Percentiles rank a stretch among this genome's conserved stretches.
Conservation (phyloP, 2,888 invertebrate species). For the Epinotia bilunana region DNA sequence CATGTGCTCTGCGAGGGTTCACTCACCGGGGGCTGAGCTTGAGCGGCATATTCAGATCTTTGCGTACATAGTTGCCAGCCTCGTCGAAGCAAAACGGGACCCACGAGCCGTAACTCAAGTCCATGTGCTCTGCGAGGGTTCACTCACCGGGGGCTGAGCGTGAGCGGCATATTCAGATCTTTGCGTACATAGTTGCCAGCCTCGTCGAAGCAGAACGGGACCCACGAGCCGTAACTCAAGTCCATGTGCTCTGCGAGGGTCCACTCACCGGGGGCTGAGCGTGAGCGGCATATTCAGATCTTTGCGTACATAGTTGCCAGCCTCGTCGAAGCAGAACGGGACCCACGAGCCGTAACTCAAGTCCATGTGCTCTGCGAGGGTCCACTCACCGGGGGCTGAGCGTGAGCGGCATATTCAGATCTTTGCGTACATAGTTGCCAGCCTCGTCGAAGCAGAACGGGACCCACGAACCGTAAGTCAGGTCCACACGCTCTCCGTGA, state of each 20-base stretch:
- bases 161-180: constrained; percentile 92
- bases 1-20: background rate
- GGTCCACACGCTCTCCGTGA: constrained; percentile 97
- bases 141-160: constrained; percentile 78
- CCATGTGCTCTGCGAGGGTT: background rate
- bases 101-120: background rate
- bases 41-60: constrained; percentile 92
- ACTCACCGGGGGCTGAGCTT: constrained; percentile 86
- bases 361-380: background rate
- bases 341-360: background rate
- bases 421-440: constrained; percentile 7
- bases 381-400: constrained; percentile 85
- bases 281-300: constrained; percentile 93
- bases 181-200: constrained; percentile 3
- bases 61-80: constrained; percentile 1
- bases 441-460: constrained; percentile 17
- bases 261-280: constrained; percentile 85
- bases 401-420: constrained; percentile 93
- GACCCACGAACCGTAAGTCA: constrained; percentile 81
- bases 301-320: background rate
- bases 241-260: background rate
- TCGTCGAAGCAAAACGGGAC: constrained; percentile 5
- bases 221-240: background rate
- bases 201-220: constrained; percentile 8
- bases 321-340: constrained; percentile 15